Conservation (phyloP, 2,113 vertebrate genomes). For the Paratilapia polleni region DNA sequence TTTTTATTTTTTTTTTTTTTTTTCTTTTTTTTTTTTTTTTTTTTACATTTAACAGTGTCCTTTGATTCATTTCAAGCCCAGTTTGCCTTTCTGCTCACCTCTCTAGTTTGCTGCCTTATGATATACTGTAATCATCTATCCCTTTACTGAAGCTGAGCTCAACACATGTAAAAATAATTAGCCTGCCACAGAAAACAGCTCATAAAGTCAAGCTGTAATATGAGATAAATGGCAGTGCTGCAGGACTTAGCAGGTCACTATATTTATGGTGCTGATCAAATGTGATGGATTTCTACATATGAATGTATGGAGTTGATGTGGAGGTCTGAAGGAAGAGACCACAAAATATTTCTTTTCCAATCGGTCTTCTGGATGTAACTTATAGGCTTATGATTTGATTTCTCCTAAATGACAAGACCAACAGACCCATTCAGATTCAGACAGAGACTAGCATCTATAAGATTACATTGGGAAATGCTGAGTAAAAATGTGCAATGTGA, state of each 20-base stretch:
- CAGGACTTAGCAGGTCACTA: slow-evolving; percentile 42
- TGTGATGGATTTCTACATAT: slow-evolving; percentile 41
- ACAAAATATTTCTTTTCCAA: not conserved
- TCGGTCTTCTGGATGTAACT: no score
- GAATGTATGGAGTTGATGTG: slow-evolving; percentile 23
- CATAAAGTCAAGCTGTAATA: slow-evolving; percentile 51
- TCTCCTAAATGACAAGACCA: no score
- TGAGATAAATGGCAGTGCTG: slow-evolving; percentile 32
- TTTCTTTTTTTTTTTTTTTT: no score
- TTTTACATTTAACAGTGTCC: not conserved
- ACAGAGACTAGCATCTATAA: no score
- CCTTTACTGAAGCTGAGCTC: slow-evolving; percentile 1
- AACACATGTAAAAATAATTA: slow-evolving; percentile 61
- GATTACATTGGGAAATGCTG: no score
- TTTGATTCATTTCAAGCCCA: not conserved
- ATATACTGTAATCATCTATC: not conserved
- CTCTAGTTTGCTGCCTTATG: not conserved
- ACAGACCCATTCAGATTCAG: no score
- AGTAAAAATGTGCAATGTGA: not conserved
- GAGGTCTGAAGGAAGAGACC: not conserved
- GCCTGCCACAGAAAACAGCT: slow-evolving; percentile 14
- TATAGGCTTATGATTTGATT: no score
- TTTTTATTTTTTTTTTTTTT: no score
- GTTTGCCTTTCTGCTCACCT: not conserved
- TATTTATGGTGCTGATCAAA: slow-evolving; percentile 53